Conservation (phyloP, 2,113 vertebrate genomes). For the Ophiodon elongatus region DNA sequence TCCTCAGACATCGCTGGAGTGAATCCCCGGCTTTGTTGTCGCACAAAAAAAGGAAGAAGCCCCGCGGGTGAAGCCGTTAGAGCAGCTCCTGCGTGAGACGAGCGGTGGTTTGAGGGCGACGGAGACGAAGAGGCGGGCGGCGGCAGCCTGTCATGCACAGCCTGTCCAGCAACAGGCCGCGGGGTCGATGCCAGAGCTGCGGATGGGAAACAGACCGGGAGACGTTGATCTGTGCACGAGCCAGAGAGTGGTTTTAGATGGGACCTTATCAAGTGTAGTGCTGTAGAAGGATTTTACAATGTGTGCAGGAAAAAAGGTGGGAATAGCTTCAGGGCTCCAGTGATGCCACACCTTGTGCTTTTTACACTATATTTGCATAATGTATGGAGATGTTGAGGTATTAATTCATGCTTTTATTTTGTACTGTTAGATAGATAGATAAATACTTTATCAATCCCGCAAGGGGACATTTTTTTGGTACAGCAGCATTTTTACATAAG, state of each 20-base stretch:
- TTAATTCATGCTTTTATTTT: not conserved
- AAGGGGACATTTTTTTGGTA: no score
- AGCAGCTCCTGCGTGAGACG: conserved; percentile 6
- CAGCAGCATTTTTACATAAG: no score
- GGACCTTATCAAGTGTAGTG: not conserved
- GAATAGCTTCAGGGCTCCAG: not conserved
- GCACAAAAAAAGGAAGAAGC: not conserved
- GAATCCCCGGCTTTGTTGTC: not conserved
- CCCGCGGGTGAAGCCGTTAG: not conserved
- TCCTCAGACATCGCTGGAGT: conserved; percentile 69
- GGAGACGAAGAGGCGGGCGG: conserved; percentile 37
- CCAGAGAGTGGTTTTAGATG: not conserved
- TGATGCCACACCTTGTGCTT: not conserved
- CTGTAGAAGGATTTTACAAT: not conserved
- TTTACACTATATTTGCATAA: not conserved
- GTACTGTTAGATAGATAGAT: no score
- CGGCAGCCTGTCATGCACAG: conserved; percentile 20
- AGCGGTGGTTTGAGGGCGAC: conserved; percentile 35
- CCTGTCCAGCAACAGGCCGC: conserved; percentile 62
- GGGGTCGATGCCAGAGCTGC: conserved; percentile 60
- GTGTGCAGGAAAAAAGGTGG: not conserved
- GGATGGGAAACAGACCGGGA: not conserved
- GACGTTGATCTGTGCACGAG: not conserved
- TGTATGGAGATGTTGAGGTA: not conserved
- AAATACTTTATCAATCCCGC: no score